Evolutionary conservation across 2,113 vertebrate species (phyloP), one percentile per base, ranked within the genome.

Genomic region (Catharus minimus): DNA sequence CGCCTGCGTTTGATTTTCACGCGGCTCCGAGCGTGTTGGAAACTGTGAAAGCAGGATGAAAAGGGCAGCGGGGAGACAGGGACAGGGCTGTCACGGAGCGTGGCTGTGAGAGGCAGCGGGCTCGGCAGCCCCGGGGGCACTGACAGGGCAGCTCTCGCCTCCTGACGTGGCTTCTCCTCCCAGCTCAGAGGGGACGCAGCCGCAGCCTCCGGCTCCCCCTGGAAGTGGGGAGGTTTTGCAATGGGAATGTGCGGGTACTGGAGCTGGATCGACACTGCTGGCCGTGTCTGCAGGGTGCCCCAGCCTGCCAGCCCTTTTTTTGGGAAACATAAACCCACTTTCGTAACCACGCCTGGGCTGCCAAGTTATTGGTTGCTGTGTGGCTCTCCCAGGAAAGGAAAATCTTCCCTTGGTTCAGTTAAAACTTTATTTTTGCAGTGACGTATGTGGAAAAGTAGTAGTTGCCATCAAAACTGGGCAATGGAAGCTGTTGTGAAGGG

Each of bases 81-180:
- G 30, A 2, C 39, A 7, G 73, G 46, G 61, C 65, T 9, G 11
- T 24, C 22, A 15, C 3, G 15, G 38, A 36, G 41, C 13, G 8
- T 15, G 85, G 85, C 55, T 5, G 17, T 32, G 73, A 6, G 41
- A 8, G 47, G 81, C 73, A 21, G 49, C 8, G 23, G 49, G 71
- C 49, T 47, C 14, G 13, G 67, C 56, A 41, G 68, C 55, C 28
- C 33, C 3, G 12, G 15, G 15, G 13, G 44, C 41, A 66, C 52
- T 36, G 22, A 8, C 14, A 8, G 27, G 43, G 14, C 10, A 32
- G 72, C 79, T 73, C 76, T 82, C 27, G 11, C n/a, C 64, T 90
- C 83, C 82, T 88, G 90, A 83, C 72, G 73, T 93, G 94, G 80
- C 88, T 86, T 88, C 60, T 76, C n/a, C 41, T 64, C 43, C 47